Base-by-base conservation (phyloP, 2,888 invertebrate species). In the Tipula vernalis region DNA sequence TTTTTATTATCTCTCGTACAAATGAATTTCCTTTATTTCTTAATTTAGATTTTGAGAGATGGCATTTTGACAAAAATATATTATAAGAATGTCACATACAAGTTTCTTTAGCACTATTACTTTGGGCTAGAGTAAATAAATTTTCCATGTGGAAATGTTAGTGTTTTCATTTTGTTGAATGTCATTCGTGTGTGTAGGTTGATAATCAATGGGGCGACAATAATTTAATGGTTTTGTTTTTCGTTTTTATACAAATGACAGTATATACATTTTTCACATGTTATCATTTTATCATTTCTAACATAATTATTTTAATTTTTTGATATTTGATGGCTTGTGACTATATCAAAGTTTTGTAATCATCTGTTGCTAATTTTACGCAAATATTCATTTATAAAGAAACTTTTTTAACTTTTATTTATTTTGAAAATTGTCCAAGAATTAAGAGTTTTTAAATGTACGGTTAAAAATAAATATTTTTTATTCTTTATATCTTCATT, bases 11-110 rank as follows among this genome's bases (percentile, higher is more conserved):
- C 28, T 71, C 57, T 71, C 4, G 18, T 71, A 28, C 10, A 71
- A 71, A 71, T 71, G 71, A 71, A 71, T 71, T 71, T 71, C 71
- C 71, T 71, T 71, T 71, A 71, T 71, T 71, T 71, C 71, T 71
- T 71, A 71, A 71, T 71, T 71, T 71, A 71, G 71, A 71, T 71
- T 57, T 71, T 28, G 71, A 71, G 28, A 71, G 71, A 71, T 71
- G 71, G 71, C 71, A 71, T 28, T 71, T 28, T 71, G 71, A 71
- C 71, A 71, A 71, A 71, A 71, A 71, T 28, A 71, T 71, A 51
- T 51, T 28, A 71, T 10, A 28, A 10, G 71, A 71, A 71, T 71
- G 71, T 71, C 71, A 71, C 71, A 71, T 71, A 71, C 71, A 71
- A 71, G n/a, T 18, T 71, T 51, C 28, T 71, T 28, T 71, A 71